phyloP scores from a whole-genome alignment of 2,888 invertebrate genomes.

The Hydraecia micacea region DNA sequence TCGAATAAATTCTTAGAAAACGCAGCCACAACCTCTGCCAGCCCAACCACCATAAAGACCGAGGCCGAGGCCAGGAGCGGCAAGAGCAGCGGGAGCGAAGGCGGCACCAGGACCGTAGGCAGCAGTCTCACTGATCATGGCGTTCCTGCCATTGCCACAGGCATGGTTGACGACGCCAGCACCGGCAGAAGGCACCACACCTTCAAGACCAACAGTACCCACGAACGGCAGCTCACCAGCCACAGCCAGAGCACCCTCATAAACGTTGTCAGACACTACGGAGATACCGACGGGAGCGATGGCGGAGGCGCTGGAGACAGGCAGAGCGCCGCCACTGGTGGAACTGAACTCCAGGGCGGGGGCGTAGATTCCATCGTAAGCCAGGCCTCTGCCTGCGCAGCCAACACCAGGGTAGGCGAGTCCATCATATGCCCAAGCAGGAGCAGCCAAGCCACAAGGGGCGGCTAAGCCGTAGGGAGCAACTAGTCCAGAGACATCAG shows the following conservation, averaged over 20 bases:
- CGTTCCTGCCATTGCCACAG: constrained; percentile 71
- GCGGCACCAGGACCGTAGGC: constrained; percentile 9
- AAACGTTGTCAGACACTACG: constrained; percentile 58
- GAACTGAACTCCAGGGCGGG: constrained; percentile 30
- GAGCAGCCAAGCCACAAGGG: constrained; percentile 7
- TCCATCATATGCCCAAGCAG: constrained; percentile 11
- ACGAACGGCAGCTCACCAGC: constrained; percentile 73
- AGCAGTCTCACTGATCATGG: constrained; percentile 60
- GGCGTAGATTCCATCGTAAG: constrained; percentile 16
- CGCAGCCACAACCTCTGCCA: constrained; percentile 29
- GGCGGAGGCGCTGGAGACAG: constrained; percentile 32
- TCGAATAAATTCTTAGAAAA: neutral
- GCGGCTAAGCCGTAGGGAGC: constrained; percentile 18
- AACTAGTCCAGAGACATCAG: constrained; percentile 25
- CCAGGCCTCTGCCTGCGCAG: constrained; percentile 12
- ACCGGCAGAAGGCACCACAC: constrained; percentile 74
- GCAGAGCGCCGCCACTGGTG: constrained; percentile 51
- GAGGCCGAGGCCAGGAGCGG: neutral
- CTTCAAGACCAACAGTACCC: constrained; percentile 74
- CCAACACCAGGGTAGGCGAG: constrained; percentile 1
- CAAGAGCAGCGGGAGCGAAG: constrained; percentile 30
- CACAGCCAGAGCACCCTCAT: constrained; percentile 63
- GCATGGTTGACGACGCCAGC: constrained; percentile 73
- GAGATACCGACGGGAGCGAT: constrained; percentile 45
- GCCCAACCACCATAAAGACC: constrained; percentile 5